Base-by-base conservation (phyloP, 2,888 invertebrate genomes). In the Eremobia ochroleuca region DNA sequence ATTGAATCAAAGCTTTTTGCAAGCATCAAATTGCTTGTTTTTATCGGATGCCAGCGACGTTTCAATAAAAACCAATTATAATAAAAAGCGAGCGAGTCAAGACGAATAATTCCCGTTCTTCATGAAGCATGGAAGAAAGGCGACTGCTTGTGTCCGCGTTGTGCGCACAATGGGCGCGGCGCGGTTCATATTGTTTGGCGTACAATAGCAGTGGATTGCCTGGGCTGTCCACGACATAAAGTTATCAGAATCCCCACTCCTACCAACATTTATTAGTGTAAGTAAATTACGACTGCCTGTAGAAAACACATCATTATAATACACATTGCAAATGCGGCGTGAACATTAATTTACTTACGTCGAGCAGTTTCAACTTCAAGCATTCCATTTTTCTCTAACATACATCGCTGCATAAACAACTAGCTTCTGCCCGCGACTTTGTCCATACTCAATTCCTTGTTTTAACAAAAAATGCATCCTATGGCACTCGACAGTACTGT, bases 61-160 rank as follows among this genome's bases (percentile, higher is more conserved):
- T 68, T 43, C 40, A 65, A 72, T 66, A 28, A 49, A 66, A 81
- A 59, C 49, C 71, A 80, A 66, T 83, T 80, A 74, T 66, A 62
- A 43, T 76, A 74, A 62, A 71, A 83, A 65, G 28, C 18, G 49
- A 70, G 58, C 28, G 34, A 67, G 66, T 55, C 18, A 28, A 65
- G 61, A 68, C 6, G 9, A 49, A 73, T 61, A 25, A 43, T 15
- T 31, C 11, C 8, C 5, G 21, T 55, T 52, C 34, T 28, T 72
- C 18, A 34, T 67, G n/a, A 55, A 71, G 64, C 62, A 31, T n/a
- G 34, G n/a, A 55, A 58, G 43, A 46, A 52, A 61, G 15, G 31
- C 64, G 31, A 25, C 15, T 59, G 43, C 71, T 18, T 15, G 37
- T 37, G 43, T 40, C 15, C 37, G n/a, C 55, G 55, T 28, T 18